Conservation (phyloP, 2,888 invertebrate genomes). For the Archips crataeganus region DNA sequence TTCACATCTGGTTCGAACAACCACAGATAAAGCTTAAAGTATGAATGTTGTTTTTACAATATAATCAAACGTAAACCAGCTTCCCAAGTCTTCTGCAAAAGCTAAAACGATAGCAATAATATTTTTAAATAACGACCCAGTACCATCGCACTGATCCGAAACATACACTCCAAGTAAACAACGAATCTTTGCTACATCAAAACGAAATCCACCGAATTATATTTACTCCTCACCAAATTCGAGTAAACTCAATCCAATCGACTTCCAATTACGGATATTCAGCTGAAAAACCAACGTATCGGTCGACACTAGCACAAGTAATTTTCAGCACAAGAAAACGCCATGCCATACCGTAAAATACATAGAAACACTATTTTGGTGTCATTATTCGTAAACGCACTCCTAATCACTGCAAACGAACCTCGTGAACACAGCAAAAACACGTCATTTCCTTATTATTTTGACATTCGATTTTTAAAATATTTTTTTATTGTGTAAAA, state of each 20-base stretch:
- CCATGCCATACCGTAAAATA: slow-evolving; percentile 74
- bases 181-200: slow-evolving; percentile 9
- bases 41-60: neutral
- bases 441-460: neutral
- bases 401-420: slow-evolving; percentile 45
- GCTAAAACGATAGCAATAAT: slow-evolving; percentile 6
- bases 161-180: slow-evolving; percentile 29
- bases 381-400: slow-evolving; percentile 68
- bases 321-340: slow-evolving; percentile 55
- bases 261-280: slow-evolving; percentile 42
- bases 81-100: slow-evolving; percentile 5
- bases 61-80: neutral
- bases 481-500: slow-evolving; percentile 51
- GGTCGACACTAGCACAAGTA: slow-evolving; percentile 44
- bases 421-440: slow-evolving; percentile 36
- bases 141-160: slow-evolving; percentile 18
- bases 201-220: slow-evolving; percentile 28
- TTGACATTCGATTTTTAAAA: slow-evolving; percentile 19
- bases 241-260: slow-evolving; percentile 9
- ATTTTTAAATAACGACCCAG: slow-evolving; percentile 18
- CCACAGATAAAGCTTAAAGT: neutral
- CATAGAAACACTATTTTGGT: slow-evolving; percentile 77
- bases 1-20: neutral
- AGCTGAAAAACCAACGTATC: slow-evolving; percentile 30
- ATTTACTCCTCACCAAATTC: slow-evolving; percentile 13